Conservation (phyloP, 2,113 vertebrate species). For the Macaca mulatta region DNA sequence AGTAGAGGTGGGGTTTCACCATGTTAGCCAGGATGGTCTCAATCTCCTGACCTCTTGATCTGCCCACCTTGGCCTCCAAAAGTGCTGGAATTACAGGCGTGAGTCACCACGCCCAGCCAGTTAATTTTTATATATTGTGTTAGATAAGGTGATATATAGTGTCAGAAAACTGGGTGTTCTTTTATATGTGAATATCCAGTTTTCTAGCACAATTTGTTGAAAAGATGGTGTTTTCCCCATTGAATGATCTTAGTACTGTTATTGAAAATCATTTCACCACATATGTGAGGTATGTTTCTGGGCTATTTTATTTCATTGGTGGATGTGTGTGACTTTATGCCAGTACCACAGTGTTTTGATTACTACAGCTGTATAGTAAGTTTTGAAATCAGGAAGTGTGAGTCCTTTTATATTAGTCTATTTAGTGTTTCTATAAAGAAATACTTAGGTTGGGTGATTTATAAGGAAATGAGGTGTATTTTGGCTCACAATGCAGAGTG, state of each 20-base stretch:
- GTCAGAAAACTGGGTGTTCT: too few relatives aligned
- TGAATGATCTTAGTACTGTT: not conserved
- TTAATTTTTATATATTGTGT: not conserved
- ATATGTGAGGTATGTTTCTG: not conserved
- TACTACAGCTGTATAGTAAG: not conserved
- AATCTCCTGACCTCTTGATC: too few relatives aligned
- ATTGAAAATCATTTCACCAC: not conserved
- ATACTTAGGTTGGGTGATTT: too few relatives aligned
- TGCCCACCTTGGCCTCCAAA: too few relatives aligned
- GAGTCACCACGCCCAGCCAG: too few relatives aligned
- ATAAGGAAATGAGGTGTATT: too few relatives aligned
- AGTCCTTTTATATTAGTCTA: not conserved
- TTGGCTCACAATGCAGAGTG: too few relatives aligned
- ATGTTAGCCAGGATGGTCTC: too few relatives aligned
- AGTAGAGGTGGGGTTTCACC: too few relatives aligned
- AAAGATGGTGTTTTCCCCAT: not conserved
- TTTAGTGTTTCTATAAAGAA: too few relatives aligned
- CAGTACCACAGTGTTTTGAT: not conserved
- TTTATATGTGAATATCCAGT: not conserved
- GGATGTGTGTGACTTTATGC: not conserved
- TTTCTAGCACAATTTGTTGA: not conserved
- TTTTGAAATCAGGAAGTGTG: not conserved
- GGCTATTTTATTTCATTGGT: not conserved
- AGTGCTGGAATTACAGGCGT: too few relatives aligned
- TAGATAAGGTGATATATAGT: not conserved